phyloP scores from a whole-genome alignment of 2,797 vertebrate species.

The Columba guinea region DNA sequence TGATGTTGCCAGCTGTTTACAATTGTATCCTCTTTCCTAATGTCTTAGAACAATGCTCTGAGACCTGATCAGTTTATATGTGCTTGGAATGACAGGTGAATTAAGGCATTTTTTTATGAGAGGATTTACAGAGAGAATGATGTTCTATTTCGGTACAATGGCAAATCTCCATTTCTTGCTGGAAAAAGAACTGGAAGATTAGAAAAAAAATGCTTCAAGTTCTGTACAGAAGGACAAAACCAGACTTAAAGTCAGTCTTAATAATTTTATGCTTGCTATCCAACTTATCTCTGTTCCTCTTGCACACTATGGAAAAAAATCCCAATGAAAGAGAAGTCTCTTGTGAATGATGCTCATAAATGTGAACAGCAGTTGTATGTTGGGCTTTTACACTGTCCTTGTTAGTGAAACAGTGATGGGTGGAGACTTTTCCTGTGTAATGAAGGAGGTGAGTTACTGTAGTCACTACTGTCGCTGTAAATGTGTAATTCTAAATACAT shows the following conservation, averaged over 20 bases:
- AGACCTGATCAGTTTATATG: conserved; percentile 30
- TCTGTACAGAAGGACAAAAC: background rate
- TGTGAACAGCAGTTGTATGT: background rate
- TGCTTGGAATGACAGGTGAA: background rate
- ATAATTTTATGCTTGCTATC: background rate
- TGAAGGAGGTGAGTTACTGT: background rate
- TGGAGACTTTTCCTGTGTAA: background rate
- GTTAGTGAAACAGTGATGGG: background rate
- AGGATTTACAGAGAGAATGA: background rate
- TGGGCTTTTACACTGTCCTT: background rate
- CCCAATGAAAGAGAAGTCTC: background rate
- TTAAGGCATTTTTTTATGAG: background rate
- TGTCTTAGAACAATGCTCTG: conserved; percentile 30
- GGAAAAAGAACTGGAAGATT: background rate
- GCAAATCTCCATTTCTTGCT: background rate
- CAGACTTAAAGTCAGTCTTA: background rate
- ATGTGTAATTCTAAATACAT: background rate
- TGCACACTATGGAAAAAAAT: background rate
- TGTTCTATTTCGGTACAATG: background rate
- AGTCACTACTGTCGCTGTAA: background rate
- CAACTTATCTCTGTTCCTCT: background rate
- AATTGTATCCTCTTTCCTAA: conserved; percentile 21
- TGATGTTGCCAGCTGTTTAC: conserved; percentile 34
- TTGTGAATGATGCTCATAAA: background rate
- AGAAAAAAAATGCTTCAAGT: background rate